Conservation (phyloP, 2,888 invertebrate genomes). For the Spilosoma lubricipeda region DNA sequence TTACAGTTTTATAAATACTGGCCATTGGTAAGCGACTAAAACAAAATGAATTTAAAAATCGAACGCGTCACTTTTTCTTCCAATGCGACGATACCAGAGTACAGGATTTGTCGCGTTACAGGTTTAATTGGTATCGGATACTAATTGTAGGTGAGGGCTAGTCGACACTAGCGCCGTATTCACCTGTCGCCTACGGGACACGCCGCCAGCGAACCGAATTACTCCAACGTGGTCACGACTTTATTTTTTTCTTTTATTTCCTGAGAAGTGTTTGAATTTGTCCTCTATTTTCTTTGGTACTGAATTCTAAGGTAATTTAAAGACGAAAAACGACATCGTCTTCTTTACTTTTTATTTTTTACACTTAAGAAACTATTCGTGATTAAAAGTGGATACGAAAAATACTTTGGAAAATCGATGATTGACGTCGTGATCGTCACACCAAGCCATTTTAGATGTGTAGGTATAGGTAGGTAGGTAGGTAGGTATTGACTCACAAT, state of each 20-base stretch:
- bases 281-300: constrained; percentile 4
- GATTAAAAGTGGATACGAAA: neutral
- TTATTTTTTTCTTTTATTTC: constrained; percentile 41
- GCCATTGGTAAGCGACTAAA: neutral
- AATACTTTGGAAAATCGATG: neutral
- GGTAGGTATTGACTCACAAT: neutral
- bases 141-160: constrained; percentile 71
- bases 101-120: constrained; percentile 50
- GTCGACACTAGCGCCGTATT: constrained; percentile 64
- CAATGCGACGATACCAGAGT: constrained; percentile 36
- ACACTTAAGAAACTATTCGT: neutral
- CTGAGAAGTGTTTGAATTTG: constrained; percentile 30
- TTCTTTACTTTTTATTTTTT: neutral
- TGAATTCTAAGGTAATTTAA: constrained; percentile 4
- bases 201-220: constrained; percentile 60
- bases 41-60: neutral
- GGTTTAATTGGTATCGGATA: constrained; percentile 74
- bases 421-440: neutral
- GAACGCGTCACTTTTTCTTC: constrained; percentile 20
- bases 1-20: neutral
- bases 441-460: neutral
- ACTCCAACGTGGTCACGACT: constrained; percentile 60
- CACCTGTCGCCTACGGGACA: constrained; percentile 67
- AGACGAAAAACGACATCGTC: neutral
- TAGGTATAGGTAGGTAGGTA: neutral